Evolutionary conservation across 2,888 invertebrate genomes (phyloP), one percentile per base, ranked within the genome.

Genomic region (Silvanus unidentatus): DNA sequence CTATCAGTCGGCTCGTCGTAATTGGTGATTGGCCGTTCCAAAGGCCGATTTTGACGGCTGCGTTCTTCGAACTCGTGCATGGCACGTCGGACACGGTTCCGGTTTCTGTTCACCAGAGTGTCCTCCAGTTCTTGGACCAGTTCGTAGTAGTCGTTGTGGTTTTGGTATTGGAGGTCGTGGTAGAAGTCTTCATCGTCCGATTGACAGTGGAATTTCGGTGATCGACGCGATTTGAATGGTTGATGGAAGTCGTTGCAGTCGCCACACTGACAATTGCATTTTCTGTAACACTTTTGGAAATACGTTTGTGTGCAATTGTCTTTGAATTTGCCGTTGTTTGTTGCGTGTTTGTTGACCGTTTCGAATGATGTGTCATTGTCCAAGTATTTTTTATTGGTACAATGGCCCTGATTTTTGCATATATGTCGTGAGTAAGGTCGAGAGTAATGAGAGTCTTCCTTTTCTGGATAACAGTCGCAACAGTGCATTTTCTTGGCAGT

Each of bases 111-210:
- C 2, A 66, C 63, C n/a, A 72, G 49, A 5, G 65, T 70, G 32
- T 68, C 65, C 49, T 71, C 70, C 12, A 72, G 49, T 52, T 72
- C 72, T 36, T 67, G 60, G 2, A 71, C 64, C 39, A 72, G 47
- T 14, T 68, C 62, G 13, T 63, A 45, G 42, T 69, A 71, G 34
- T 70, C 68, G 6, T 68, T 66, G 11, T 62, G 66, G 39, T 67
- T 61, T 53, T 71, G 71, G 43, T 70, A 71, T 1, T 69, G 65
- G 13, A 72, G 53, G 16, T 66, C 65, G n/a, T 32, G 6, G 10
- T 32, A 8, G 32, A 4, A 32, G 10, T 22, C 22, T n/a, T 32
- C 32, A 12, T 32, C n/a, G n/a, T 32, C 32, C 3, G 32, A 12
- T 12, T 32, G 13, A 32, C 13, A n/a, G 5, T n/a, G 10, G n/a